These are phyloP conservation scores for Andrena camellia DNA, from an alignment of 2,888 invertebrate genomes.

Conservation along the genomic window DNA sequence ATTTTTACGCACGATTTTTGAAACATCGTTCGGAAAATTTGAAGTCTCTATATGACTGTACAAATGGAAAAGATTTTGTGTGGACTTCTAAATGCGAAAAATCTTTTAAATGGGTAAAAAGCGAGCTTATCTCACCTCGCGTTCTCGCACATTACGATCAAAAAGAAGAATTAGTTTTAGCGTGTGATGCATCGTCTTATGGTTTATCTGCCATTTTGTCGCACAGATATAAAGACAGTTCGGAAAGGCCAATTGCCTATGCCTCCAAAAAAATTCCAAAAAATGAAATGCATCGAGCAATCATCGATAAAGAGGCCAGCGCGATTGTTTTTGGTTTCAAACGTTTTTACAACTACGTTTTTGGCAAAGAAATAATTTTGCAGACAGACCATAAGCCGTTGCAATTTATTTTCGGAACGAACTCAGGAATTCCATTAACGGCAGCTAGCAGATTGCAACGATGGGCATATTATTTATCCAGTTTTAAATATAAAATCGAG, in stretches of 20 bases:
- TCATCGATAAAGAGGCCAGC: constrained; percentile 61
- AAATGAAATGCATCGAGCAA: constrained; percentile 48
- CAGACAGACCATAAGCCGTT: constrained; percentile 58
- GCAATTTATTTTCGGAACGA: constrained; percentile 42
- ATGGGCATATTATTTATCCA: constrained; percentile 55
- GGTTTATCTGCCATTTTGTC: constrained; percentile 40
- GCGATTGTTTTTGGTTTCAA: constrained; percentile 60
- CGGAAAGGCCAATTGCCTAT: constrained; percentile 27
- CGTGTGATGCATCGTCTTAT: constrained; percentile 38
- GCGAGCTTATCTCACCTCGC: constrained; percentile 37
- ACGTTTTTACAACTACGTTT: constrained; percentile 25
- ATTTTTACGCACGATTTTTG: constrained; percentile 79
- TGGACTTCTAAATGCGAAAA: constrained; percentile 66
- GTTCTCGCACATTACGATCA: constrained; percentile 58
- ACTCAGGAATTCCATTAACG: constrained; percentile 46
- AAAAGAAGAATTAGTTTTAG: constrained; percentile 18
- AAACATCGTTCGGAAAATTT: constrained; percentile 68
- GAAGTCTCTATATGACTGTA: constrained; percentile 67
- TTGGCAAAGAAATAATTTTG: constrained; percentile 39
- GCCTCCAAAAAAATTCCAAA: constrained; percentile 29
- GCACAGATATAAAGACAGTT: constrained; percentile 26
- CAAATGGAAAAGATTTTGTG: constrained; percentile 47
- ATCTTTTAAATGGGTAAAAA: constrained; percentile 58
- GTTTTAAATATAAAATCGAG: constrained; percentile 54
- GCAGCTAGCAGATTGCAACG: constrained; percentile 48